These are phyloP conservation scores for Pomatorhinus ruficollis DNA, from an alignment of 2,113 vertebrate species.

Conservation along the genomic window DNA sequence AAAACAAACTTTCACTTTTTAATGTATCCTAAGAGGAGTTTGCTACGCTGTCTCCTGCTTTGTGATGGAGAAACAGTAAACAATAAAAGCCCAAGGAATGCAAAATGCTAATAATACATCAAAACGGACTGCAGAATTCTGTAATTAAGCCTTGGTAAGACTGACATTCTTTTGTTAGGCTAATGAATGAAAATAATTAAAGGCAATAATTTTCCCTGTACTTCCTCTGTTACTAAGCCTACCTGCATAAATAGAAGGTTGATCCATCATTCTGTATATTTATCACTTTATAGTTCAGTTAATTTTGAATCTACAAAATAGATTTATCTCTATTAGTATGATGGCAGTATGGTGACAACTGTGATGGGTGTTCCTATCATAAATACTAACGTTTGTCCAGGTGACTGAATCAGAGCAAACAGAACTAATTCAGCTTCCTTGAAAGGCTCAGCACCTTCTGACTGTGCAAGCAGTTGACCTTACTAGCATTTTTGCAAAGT, in stretches of 20 bases:
- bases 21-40: not conserved
- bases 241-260: not conserved
- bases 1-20: not conserved
- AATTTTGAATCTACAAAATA: not conserved
- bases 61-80: not conserved
- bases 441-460: not conserved
- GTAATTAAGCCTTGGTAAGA: not conserved
- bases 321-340: not conserved
- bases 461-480: not conserved
- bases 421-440: not conserved
- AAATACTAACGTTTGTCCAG: constrained; percentile 3
- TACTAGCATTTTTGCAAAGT: not conserved
- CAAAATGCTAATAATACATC: not conserved
- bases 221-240: not conserved
- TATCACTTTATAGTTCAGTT: not conserved
- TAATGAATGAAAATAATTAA: not conserved
- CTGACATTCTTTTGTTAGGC: not conserved
- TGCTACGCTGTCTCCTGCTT: not conserved
- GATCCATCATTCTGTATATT: not conserved
- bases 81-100: not conserved
- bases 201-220: not conserved
- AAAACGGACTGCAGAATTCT: not conserved
- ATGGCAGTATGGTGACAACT: not conserved
- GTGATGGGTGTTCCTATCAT: not conserved
- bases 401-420: not conserved